phyloP scores from a whole-genome alignment of 2,797 vertebrate species.

The Lates japonicus region DNA sequence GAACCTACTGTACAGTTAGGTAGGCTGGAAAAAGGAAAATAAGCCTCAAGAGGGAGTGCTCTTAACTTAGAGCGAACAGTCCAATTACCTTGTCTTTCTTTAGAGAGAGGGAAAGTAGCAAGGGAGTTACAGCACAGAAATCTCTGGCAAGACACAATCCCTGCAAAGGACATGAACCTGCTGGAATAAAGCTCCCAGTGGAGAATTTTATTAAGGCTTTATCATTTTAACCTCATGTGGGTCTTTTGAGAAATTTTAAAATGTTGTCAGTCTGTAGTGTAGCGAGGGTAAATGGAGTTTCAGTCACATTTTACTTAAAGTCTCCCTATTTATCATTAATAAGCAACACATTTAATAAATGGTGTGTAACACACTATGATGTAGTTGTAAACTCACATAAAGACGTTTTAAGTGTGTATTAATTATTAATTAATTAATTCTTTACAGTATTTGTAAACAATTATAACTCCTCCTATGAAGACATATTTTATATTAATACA shows the following conservation, averaged over 20 bases:
- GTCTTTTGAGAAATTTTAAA: slow-evolving; percentile 35
- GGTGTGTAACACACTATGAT: not conserved
- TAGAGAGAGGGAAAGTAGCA: slow-evolving; percentile 40
- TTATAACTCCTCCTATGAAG: not conserved
- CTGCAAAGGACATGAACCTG: slow-evolving; percentile 52
- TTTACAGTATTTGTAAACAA: not conserved
- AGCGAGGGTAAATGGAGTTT: slow-evolving; percentile 17
- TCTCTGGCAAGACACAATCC: slow-evolving; percentile 52
- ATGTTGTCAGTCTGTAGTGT: slow-evolving; percentile 10
- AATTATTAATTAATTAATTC: not conserved
- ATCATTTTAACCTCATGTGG: slow-evolving; percentile 45
- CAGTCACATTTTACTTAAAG: not conserved
- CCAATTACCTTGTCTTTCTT: slow-evolving; percentile 78
- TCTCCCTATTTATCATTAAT: not conserved
- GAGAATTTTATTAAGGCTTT: slow-evolving; percentile 49
- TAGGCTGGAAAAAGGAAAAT: slow-evolving; percentile 61
- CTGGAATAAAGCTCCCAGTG: slow-evolving; percentile 51
- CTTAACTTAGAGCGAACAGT: slow-evolving; percentile 70
- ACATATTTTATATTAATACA: too few species aligned
- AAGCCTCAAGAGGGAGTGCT: slow-evolving; percentile 65
- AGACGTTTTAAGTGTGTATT: too few species aligned
- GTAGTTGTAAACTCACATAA: not conserved
- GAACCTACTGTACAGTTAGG: slow-evolving; percentile 51
- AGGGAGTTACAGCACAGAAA: slow-evolving; percentile 59
- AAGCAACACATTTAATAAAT: not conserved